Conservation (phyloP, 2,888 invertebrate genomes). For the Orthosia incerta region DNA sequence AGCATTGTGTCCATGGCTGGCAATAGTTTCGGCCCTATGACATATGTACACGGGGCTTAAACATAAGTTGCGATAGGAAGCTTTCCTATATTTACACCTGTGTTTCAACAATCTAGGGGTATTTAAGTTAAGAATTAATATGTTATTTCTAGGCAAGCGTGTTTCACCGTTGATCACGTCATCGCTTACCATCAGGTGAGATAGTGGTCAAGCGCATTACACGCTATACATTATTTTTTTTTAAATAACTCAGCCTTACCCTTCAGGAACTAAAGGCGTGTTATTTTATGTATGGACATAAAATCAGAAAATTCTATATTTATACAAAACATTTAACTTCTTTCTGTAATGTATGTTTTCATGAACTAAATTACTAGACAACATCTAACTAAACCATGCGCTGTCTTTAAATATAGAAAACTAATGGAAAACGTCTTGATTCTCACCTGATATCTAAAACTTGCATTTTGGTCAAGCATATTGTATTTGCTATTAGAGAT, state of each 20-base stretch:
- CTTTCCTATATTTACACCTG: not conserved
- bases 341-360: no score
- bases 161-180: no score
- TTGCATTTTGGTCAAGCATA: slow-evolving; percentile 16
- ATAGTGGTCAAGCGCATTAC: no score
- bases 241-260: not conserved
- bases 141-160: no score
- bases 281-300: not conserved
- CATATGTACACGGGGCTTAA: not conserved
- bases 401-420: not conserved
- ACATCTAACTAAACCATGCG: not conserved
- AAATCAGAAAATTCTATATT: not conserved
- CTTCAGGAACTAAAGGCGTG: not conserved
- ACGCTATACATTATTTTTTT: no score
- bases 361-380: no score
- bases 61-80: not conserved
- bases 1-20: not conserved
- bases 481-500: not conserved
- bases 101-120: no score
- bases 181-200: no score
- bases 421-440: not conserved
- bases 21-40: not conserved
- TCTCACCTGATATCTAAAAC: slow-evolving; percentile 8
- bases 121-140: no score
- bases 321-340: no score